Base-by-base conservation (phyloP, 2,888 invertebrate species). In the Papilio gigon region DNA sequence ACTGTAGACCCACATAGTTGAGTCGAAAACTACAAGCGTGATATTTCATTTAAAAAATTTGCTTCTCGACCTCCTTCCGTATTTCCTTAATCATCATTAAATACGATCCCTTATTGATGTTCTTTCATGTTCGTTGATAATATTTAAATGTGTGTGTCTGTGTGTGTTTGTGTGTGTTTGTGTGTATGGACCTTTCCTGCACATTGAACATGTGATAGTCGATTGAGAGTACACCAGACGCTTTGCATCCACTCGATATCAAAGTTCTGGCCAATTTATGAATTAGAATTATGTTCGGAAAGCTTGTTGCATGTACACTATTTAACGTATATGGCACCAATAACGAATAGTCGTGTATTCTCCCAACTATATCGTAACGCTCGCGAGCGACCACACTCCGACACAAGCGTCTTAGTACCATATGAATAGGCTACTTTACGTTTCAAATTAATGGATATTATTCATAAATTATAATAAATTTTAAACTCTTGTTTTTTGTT, bases 161-260 rank as follows among this genome's bases (percentile, higher is more conserved):
- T 53, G 22, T 25, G n/a, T n/a, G n/a, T n/a, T n/a, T n/a, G n/a
- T n/a, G n/a, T n/a, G n/a, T n/a, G n/a, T n/a, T n/a, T n/a, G 50
- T 25, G 50, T 64, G 53, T 22, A 22, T 35, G 20, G 56, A 61
- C 25, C 6, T 53, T 63, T 47, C 58, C 68, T 64, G 64, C 53
- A 9, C 25, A 50, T 40, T 53, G 25, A 64, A 40, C 53, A 17
- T 53, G 25, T 37, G 53, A 64, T 64, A 53, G 53, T 22, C 64
- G n/a, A n/a, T 64, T 64, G 25, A 40, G 20, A 4, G 35, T 40
- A 14, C 63, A 37, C 22, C 53, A 50, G 50, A 53, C 27, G n/a
- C 27, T 53, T n/a, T n/a, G 47, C 9, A 33, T 35, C 14, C 11
- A 61, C n/a, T 37, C 25, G n/a, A n/a, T n/a, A n/a, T n/a, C n/a